Percentiles rank a stretch among this genome's conserved stretches.
phyloP scores from a whole-genome alignment of 2,888 invertebrate genomes.

The Acleris literana region DNA sequence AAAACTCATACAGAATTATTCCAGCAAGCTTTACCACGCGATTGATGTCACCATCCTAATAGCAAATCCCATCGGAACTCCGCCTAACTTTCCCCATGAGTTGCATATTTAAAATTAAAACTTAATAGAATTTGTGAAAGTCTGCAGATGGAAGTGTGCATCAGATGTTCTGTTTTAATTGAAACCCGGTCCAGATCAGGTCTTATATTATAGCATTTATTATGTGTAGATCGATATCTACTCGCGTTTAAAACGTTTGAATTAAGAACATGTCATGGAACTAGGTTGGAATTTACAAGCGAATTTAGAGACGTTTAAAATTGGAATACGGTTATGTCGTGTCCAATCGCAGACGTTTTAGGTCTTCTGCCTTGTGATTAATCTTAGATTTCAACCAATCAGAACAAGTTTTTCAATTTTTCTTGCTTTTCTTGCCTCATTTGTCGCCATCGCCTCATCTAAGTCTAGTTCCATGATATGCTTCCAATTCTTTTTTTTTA shows the following conservation, averaged over 20 bases:
- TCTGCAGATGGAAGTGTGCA: constrained; percentile 37
- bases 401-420: not conserved
- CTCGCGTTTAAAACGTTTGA: constrained; percentile 64
- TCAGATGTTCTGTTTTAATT: constrained; percentile 61
- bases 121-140: constrained; percentile 23
- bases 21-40: constrained; percentile 20
- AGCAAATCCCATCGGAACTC: constrained; percentile 29
- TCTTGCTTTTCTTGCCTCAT: not conserved
- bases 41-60: constrained; percentile 11
- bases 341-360: not conserved
- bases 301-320: not conserved
- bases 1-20: constrained; percentile 29
- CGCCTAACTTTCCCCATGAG: constrained; percentile 16
- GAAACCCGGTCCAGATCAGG: constrained; percentile 74
- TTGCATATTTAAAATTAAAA: constrained; percentile 23
- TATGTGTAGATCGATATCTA: constrained; percentile 67
- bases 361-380: not conserved
- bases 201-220: constrained; percentile 58
- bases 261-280: constrained; percentile 12
- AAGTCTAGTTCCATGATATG: constrained; percentile 16
- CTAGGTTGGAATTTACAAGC: not conserved
- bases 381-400: not conserved
- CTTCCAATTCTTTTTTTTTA: constrained; percentile 48
- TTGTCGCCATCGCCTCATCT: not conserved
- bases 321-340: not conserved